Base-by-base conservation (phyloP, 2,888 invertebrate genomes). In the Callyntrura sp. region DNA sequence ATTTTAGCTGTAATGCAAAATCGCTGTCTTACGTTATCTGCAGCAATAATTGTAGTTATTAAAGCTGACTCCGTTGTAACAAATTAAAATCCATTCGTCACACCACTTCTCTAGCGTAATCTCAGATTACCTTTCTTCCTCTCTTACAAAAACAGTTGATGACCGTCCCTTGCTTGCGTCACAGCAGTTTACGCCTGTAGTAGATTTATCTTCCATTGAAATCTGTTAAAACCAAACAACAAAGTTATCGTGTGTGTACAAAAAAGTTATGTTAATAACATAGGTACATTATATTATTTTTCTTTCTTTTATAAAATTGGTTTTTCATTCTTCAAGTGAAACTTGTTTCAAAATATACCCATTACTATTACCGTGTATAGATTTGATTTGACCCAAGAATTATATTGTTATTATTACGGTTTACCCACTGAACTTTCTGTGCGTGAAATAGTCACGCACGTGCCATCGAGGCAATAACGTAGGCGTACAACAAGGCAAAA, bases 391-490 rank as follows among this genome's bases (percentile, higher is more conserved):
- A 43, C 70, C 70, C n/a, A 57, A 57, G 51, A 57, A 57, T 20
- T 62, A 35, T 35, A 35, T 35, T 35, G 35, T 35, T 35, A 35
- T 35, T 35, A 35, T 35, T 35, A 35, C 35, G 35, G 35, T 35
- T 35, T 35, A 35, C 35, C 28, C 57, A 28, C 48, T 57, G 57
- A 9, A 5, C 68, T 83, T 68, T 35, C 51, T 48, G 8, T 81
- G 62, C 62, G 48, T 65, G 78, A 85, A 86, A 79, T 12, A 70
- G 87, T 82, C 87, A 87, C 81, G 84, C 88, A 78, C 78, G 84
- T 89, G 88, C 84, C 78, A 23, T 9, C 20, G 43, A 83, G 23
- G 35, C 65, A 65, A 43, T 57, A 45, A 55, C 23, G 88, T 89
- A 68, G 88, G 88, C 84, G 88, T 65, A 28, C 55, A 62, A 84